Evolutionary conservation across 2,113 vertebrate species (phyloP).

Genomic region (Todiramphus chloris): DNA sequence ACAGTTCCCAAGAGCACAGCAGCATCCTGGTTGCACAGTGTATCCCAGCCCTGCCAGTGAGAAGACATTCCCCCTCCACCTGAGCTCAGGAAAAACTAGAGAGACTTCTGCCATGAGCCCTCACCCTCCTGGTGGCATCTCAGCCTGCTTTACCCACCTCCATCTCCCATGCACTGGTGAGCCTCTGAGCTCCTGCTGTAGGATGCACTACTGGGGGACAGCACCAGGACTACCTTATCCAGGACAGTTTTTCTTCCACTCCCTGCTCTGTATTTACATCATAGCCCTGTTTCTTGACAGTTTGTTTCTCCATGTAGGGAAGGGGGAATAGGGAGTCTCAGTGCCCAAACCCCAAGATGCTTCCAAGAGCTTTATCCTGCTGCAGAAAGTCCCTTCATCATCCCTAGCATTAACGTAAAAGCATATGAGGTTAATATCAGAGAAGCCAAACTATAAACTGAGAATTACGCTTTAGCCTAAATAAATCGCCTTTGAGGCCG

Average conservation of each 20-base stretch:
- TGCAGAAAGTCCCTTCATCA: neutral
- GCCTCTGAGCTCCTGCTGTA: neutral
- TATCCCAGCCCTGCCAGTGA: neutral
- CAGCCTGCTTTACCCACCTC: neutral
- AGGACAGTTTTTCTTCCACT: neutral
- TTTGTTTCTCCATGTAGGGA: neutral
- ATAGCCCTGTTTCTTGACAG: neutral
- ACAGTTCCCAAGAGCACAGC: neutral
- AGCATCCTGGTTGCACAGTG: rapidly evolving
- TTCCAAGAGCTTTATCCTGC: neutral
- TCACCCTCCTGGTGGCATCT: neutral
- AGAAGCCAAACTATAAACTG: constrained; percentile 47
- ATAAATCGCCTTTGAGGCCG: neutral
- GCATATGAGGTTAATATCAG: neutral
- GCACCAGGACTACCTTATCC: neutral
- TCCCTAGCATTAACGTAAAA: constrained; percentile 4
- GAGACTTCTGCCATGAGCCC: neutral
- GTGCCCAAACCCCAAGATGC: neutral
- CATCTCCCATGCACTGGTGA: rapidly evolving
- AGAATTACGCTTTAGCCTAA: constrained; percentile 37
- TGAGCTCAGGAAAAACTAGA: neutral
- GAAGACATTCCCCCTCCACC: neutral
- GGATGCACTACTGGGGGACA: rapidly evolving
- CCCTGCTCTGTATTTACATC: neutral
- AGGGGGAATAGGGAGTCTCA: neutral